These are phyloP conservation scores for Drosophila longiperda DNA, from an alignment of 2,888 invertebrate species.

Conservation along the genomic window DNA sequence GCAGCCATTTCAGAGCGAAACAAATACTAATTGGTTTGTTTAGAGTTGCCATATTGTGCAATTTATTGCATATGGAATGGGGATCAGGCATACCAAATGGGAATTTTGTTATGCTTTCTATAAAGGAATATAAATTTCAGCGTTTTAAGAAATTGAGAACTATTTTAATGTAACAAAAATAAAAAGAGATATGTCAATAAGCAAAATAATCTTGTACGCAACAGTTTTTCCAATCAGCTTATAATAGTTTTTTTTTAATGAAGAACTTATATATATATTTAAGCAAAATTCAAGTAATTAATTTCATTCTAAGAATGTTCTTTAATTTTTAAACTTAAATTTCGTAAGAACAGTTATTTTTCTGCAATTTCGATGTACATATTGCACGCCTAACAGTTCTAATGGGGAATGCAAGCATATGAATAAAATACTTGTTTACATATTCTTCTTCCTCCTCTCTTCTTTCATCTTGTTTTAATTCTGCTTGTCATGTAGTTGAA, in stretches of 20 bases:
- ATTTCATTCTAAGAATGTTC: not conserved
- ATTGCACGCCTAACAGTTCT: conserved; percentile 8
- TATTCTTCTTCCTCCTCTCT: conserved; percentile 17
- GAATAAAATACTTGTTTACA: conserved; percentile 12
- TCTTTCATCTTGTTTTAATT: conserved; percentile 19
- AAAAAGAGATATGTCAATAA: not conserved
- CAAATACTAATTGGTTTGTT: not conserved
- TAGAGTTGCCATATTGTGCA: not conserved
- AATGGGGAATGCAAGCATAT: conserved; percentile 29
- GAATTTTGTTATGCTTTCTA: not conserved
- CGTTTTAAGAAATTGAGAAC: not conserved
- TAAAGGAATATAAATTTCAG: not conserved
- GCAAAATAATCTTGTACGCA: not conserved
- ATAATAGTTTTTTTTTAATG: not conserved
- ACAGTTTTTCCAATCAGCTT: not conserved
- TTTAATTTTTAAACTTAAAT: not conserved
- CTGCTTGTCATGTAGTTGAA: conserved; percentile 66
- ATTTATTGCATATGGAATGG: not conserved
- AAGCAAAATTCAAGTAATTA: not conserved
- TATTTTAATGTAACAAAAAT: too few species aligned
- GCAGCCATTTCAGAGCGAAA: not conserved
- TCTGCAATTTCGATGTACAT: conserved; percentile 7
- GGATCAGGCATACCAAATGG: not conserved
- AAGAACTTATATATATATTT: not conserved
- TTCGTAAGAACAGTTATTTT: not conserved